Evolutionary conservation across 30 jellyfish, hydroid and myxozoan species (phyloP), one percentile per base, ranked within the genome.

Genomic region (Aurelia aurita complex sp. Pacific): DNA sequence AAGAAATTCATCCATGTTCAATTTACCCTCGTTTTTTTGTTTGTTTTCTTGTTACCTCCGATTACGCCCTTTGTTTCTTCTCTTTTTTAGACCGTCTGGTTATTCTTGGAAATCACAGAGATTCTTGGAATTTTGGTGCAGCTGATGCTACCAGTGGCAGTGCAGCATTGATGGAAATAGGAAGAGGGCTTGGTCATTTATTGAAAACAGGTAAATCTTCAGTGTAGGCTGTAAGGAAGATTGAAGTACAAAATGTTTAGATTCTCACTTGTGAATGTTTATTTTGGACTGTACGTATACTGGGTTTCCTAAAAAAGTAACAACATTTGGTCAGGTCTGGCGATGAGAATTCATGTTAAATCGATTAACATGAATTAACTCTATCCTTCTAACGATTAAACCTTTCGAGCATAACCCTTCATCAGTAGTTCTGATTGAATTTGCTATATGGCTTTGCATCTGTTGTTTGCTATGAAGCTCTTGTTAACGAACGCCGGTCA

Each of bases 81-180:
- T 4, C 68, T 53, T 73, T 74, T 40, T 32, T 62, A 92, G 98
- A 92, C 67, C 95, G 98, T 10, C 82, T 79, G 43, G 89, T 92
- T 33, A 67, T 92, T 43, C 94, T 92, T 64, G 98, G 98, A 51
- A 92, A 92, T 55, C 98, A 92, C 79, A 81, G 98, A 4, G 98
- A 92, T 83, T 90, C 97, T 10, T 92, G 98, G 98, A 83, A 92
- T 19, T 92, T 79, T 60, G 98, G 98, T 15, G 98, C 97, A 36
- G 91, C 92, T 1, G 98, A 92, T 87, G 96, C 98, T 12, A 77
- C 94, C 8, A 92, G 98, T 64, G 98, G 98, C 16, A 87, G 94
- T 15, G 98, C 98, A 23, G 96, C 92, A 2, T 50, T 92, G 87
- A 60, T 87, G 95, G 98, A 92, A 51, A 92, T 92, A 4, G 98